Percentiles rank a stretch among this genome's conserved stretches.
phyloP scores from a whole-genome alignment of 2,888 invertebrate species.

The Limnephilus lunatus region DNA sequence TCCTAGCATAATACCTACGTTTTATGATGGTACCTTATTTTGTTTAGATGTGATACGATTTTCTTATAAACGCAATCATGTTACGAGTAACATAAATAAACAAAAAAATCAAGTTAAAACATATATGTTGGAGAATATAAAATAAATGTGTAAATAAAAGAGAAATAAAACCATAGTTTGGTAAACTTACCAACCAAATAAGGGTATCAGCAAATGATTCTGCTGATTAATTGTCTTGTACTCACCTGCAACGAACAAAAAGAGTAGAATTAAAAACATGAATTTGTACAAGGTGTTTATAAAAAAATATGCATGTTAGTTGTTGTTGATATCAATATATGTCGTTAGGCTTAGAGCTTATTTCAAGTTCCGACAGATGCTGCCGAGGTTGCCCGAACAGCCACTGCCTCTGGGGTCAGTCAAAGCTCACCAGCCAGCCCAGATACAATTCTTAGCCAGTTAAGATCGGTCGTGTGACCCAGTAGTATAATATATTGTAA shows the following conservation, averaged over 20 bases:
- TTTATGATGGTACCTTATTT: not conserved
- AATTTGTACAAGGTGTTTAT: not conserved
- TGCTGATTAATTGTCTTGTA: constrained; percentile 18
- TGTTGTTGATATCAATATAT: too few relatives aligned
- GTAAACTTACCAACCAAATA: constrained; percentile 35
- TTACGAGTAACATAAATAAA: not conserved
- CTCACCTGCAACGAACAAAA: constrained; percentile 40
- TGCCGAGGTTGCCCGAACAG: too few relatives aligned
- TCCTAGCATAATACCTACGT: not conserved
- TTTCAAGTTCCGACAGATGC: too few relatives aligned
- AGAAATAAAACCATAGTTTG: not conserved
- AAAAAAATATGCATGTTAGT: not conserved
- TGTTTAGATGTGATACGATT: not conserved
- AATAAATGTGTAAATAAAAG: not conserved
- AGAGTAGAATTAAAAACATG: not conserved
- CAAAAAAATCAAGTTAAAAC: not conserved
- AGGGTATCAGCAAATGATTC: not conserved
- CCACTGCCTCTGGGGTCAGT: too few relatives aligned
- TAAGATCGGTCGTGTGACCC: too few relatives aligned
- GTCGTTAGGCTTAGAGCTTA: too few relatives aligned
- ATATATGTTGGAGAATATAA: not conserved
- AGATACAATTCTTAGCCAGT: too few relatives aligned
- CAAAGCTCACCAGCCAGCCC: too few relatives aligned
- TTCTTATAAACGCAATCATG: constrained; percentile 7
- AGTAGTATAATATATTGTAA: too few relatives aligned